Conservation (phyloP, 2,888 invertebrate genomes). For the Lasioglossum leucozonium region DNA sequence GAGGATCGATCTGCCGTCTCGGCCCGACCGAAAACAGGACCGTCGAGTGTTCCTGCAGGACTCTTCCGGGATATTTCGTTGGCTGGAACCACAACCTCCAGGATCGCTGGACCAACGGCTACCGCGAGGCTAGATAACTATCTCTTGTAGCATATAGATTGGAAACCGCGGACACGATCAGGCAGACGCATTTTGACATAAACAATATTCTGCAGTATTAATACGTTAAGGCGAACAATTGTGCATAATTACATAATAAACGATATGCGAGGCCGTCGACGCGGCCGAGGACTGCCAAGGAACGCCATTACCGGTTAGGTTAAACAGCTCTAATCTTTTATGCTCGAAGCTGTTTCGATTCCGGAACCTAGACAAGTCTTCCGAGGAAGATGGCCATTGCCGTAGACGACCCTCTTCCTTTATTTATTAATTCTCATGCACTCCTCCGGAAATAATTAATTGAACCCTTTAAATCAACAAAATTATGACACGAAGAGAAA, state of each 20-base stretch:
- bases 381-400: not conserved
- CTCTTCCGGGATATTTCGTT: slow-evolving; percentile 19
- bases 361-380: not conserved
- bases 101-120: slow-evolving; percentile 18
- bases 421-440: not conserved
- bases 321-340: not conserved
- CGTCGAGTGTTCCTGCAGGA: slow-evolving; percentile 13
- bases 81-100: not conserved
- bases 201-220: slow-evolving; percentile 83
- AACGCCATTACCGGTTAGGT: not conserved
- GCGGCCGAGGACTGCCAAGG: slow-evolving; percentile 44
- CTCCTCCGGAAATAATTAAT: not conserved
- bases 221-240: slow-evolving; percentile 78
- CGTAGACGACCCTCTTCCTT: too few species aligned
- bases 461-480: too few species aligned
- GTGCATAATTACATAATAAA: slow-evolving; percentile 70
- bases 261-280: slow-evolving; percentile 55
- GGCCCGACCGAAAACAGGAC: not conserved
- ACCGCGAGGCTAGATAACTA: slow-evolving; percentile 63
- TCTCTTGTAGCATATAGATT: slow-evolving; percentile 71
- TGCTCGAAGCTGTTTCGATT: not conserved
- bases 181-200: slow-evolving; percentile 73
- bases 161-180: slow-evolving; percentile 35
- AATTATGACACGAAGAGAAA: not conserved
- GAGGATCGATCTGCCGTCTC: not conserved